Evolutionary conservation across 2,888 invertebrate species (phyloP).

Genomic region (Oxycera nigricornis): DNA sequence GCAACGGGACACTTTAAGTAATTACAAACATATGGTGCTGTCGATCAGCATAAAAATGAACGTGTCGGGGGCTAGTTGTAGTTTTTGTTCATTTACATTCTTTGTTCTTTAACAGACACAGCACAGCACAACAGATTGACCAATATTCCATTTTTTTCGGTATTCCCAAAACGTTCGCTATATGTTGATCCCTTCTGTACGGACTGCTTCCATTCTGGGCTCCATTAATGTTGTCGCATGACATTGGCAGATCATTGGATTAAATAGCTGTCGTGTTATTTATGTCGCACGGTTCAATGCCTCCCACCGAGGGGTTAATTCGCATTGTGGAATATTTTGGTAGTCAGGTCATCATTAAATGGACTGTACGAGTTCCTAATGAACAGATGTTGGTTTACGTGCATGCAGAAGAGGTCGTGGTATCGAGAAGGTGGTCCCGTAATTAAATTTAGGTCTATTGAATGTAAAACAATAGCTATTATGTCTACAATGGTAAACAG

Average conservation of each 20-base stretch:
- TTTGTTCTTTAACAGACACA: background rate
- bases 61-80: background rate
- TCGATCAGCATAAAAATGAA: conserved; percentile 28
- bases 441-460: no score
- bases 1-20: conserved; percentile 19
- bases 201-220: background rate
- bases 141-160: background rate
- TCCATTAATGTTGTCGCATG: conserved; percentile 26
- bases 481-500: no score
- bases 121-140: conserved; percentile 3
- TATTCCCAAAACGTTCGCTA: background rate
- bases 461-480: no score
- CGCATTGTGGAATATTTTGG: background rate
- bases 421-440: no score
- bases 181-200: background rate
- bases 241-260: conserved; percentile 15
- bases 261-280: conserved; percentile 12
- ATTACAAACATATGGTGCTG: conserved; percentile 29
- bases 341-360: background rate
- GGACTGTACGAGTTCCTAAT: background rate
- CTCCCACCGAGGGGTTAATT: conserved; percentile 16
- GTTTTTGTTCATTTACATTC: background rate
- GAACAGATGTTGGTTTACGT: background rate
- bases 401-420: no score
- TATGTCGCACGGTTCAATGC: conserved; percentile 33